Evolutionary conservation across 1,140 invertebrate species (phyloP), one percentile per base, ranked within the genome.

Genomic region (Drosophila teissieri): DNA sequence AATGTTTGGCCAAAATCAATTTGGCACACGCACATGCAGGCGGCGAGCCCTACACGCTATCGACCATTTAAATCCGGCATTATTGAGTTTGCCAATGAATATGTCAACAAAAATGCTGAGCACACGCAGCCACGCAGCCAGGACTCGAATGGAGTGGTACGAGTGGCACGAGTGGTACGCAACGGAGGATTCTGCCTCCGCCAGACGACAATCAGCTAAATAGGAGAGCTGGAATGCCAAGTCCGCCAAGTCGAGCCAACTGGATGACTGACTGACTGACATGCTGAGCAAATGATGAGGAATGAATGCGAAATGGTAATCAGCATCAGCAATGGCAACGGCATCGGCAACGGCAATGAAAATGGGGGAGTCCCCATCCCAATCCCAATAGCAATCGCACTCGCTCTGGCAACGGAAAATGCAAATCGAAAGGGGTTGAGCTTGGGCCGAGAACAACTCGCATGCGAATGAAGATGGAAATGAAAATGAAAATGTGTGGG

Each of bases 301-400:
- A 88, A 89, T 88, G 83, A 88, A 88, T 89, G 63, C 76, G 79
- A 82, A 82, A 86, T 86, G 83, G 79, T 88, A 83, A 86, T 86
- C 82, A 85, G 82, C 80, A 85, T 82, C 63, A 67, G 69, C 73
- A 69, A 88, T 82, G 80, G 82, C 73, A 69, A 88, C 82, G 80
- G 82, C 80, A 85, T 79, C 63, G 58, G 69, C 73, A 69, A 83
- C 73, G 73, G 80, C 79, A 82, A 82, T 85, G 80, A 78, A 81
- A 85, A 85, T 83, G 80, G 70, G 69, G 70, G 42, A 19, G 10
- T 31, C 37, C 37, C 14, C 4, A 45, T 45, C 42, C 10, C 40
- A 42, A 42, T 42, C 12, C 1, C 12, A 39, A 19, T 19, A 19
- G 42, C 39, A 40, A 40, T 40, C 12, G 3, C 12, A 37, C 12